Conservation (phyloP, 2,113 vertebrate species). For the Romanogobio albipinnatus region DNA sequence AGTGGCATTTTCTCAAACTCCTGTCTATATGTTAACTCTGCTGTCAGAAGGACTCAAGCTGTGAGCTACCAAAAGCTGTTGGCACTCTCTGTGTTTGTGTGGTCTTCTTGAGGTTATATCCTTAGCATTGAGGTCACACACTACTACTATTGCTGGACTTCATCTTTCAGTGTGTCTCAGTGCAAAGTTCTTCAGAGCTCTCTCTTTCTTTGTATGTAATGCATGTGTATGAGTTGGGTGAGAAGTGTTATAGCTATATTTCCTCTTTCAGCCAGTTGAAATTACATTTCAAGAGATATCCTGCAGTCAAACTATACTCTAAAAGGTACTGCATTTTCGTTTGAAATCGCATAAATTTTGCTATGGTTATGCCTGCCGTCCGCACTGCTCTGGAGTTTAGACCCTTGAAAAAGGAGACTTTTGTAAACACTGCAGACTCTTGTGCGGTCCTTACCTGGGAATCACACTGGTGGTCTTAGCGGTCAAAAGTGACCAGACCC, state of each 20-base stretch:
- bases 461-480: too few relatives aligned
- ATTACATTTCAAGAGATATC: background rate
- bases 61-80: slow-evolving; percentile 29
- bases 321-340: background rate
- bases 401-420: too few relatives aligned
- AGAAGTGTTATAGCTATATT: background rate
- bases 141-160: background rate
- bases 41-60: background rate
- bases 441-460: too few relatives aligned
- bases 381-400: too few relatives aligned
- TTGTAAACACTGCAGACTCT: too few relatives aligned
- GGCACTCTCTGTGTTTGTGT: background rate
- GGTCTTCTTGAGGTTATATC: slow-evolving; percentile 2
- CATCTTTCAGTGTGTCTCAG: background rate
- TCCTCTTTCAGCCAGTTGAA: slow-evolving; percentile 1
- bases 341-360: too few relatives aligned
- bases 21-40: slow-evolving; percentile 28
- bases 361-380: too few relatives aligned
- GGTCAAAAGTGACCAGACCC: too few relatives aligned
- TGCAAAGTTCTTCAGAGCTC: background rate
- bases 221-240: background rate
- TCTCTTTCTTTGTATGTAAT: background rate
- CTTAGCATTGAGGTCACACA: slow-evolving; percentile 29
- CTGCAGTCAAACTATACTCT: background rate
- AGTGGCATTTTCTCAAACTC: slow-evolving; percentile 21